Base-by-base conservation (phyloP, 2,113 vertebrate genomes). In the Toxostoma redivivum region DNA sequence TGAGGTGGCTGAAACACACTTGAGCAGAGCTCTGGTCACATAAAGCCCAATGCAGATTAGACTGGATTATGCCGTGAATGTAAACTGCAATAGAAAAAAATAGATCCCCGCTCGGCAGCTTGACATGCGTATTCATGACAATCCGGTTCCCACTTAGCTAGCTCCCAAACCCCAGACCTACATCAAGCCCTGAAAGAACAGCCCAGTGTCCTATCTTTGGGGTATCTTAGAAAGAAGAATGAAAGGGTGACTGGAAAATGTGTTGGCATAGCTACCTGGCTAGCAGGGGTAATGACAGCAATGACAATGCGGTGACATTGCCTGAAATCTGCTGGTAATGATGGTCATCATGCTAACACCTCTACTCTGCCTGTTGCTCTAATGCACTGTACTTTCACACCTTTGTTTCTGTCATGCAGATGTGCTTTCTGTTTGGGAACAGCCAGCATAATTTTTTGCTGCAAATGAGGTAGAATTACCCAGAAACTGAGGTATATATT, bases 101-200 rank as follows among this genome's bases (percentile, higher is more conserved):
- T 3, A 40, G 69, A 81, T 20, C 71, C 56, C 38, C 5, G 3
- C 54, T 62, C 0, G 0, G 58, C 60, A 77, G 35, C 11, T 23
- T 76, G 61, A 76, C 17, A 14, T 10, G 6, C 0, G 4, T n/a
- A 53, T 45, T 88, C 28, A 33, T 18, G 40, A 42, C 78, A 91
- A 45, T 35, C 19, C 50, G 77, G 19, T 48, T 80, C 22, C 74
- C 2, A 1, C 73, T 73, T 62, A 70, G 38, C 33, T 76, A 24
- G 37, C 9, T 89, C 57, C 62, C 62, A 90, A 87, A 76, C 33
- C 57, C 62, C 62, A 90, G 85, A 76, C 33, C 24, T 87, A 22
- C 13, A 58, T 66, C 38, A 38, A 91, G 60, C 35, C 33, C 51
- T n/a, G 44, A 51, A 73, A 78, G 47, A 72, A 71, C 15, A 70